These are phyloP conservation scores for Channallabes apus DNA, from an alignment of 2,797 vertebrate species.

Conservation along the genomic window DNA sequence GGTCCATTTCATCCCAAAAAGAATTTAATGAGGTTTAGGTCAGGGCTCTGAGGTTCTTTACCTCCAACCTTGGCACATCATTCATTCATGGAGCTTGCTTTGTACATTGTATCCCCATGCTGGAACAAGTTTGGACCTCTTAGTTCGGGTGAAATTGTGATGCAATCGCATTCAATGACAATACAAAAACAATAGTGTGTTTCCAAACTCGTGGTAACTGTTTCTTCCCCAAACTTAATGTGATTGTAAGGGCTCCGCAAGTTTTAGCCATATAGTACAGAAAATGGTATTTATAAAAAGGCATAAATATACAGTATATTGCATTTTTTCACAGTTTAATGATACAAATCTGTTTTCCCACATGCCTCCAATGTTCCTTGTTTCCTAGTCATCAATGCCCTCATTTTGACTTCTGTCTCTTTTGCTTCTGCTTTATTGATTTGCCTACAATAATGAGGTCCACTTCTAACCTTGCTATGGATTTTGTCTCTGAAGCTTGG, in stretches of 20 bases:
- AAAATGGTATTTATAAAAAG: neutral
- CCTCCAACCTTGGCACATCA: neutral
- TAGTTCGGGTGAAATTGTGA: neutral
- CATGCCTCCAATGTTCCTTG: neutral
- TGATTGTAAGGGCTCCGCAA: neutral
- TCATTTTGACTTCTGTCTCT: neutral
- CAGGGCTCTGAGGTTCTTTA: neutral
- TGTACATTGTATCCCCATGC: neutral
- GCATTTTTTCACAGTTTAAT: neutral
- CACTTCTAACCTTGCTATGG: neutral
- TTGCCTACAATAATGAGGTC: neutral
- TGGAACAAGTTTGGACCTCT: neutral
- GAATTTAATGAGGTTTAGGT: neutral
- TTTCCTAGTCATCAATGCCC: neutral
- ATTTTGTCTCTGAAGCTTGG: neutral
- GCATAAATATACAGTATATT: neutral
- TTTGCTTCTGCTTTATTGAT: slow-evolving; percentile 5
- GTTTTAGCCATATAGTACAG: neutral
- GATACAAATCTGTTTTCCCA: neutral
- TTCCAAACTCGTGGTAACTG: neutral
- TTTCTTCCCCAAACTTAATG: neutral
- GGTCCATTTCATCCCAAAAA: neutral
- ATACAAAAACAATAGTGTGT: neutral
- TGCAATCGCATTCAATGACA: neutral
- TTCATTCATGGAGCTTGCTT: neutral